Evolutionary conservation across 2,888 invertebrate genomes (phyloP).

Genomic region (Ceriagrion tenellum): DNA sequence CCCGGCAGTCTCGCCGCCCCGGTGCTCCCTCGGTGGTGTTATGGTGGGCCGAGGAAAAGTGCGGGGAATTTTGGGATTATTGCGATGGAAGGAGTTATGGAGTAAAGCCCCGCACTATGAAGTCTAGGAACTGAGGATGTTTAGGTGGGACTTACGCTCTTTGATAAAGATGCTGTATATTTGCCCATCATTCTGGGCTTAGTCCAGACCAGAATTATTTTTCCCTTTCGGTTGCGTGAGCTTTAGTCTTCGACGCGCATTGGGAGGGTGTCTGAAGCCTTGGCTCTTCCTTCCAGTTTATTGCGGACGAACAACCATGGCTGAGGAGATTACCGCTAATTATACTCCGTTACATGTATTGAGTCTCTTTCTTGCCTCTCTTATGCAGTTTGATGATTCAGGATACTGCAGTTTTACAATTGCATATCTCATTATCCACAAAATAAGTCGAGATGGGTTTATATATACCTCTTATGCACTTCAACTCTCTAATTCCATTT

Average conservation of each 20-base stretch:
- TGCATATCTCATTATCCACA: no score
- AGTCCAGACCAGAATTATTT: neutral
- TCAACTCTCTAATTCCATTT: no score
- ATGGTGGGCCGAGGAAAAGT: neutral
- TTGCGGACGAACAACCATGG: neutral
- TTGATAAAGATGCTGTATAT: neutral
- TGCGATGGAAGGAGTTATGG: neutral
- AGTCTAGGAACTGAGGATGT: neutral
- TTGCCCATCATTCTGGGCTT: neutral
- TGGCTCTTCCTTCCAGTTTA: neutral
- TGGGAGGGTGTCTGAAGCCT: neutral
- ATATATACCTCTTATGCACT: no score
- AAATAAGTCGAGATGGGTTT: no score
- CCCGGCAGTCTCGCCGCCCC: neutral
- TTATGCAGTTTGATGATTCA: no score
- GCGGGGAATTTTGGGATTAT: neutral
- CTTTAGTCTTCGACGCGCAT: neutral
- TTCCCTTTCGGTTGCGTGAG: neutral
- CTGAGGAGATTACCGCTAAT: no score
- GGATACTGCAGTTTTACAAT: no score
- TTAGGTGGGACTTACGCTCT: neutral
- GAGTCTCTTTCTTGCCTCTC: no score
- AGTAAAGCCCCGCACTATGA: neutral
- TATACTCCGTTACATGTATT: no score
- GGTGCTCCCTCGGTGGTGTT: neutral